A percentile compares a stretch with the other conserved stretches of the same genome.
Conservation (phyloP, 2,797 vertebrate species). For the Epinephelus coioides region DNA sequence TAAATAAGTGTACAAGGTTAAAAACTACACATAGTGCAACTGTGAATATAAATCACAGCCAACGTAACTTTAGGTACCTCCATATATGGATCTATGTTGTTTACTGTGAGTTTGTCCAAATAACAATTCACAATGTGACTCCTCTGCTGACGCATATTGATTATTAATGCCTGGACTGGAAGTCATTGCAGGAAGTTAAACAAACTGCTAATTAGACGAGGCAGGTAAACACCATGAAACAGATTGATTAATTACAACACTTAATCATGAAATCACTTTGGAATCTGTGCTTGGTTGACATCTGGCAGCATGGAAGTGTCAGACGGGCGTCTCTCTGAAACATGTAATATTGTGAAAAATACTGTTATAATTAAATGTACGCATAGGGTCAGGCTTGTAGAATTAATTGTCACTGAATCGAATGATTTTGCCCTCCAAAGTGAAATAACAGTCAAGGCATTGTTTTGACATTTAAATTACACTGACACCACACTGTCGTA, state of each 20-base stretch:
- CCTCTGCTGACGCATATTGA: neutral
- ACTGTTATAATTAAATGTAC: slow-evolving; percentile 26
- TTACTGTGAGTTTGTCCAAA: too few relatives aligned
- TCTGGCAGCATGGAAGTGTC: neutral
- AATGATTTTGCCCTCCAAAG: slow-evolving; percentile 52
- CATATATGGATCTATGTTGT: too few relatives aligned
- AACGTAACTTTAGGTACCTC: too few relatives aligned
- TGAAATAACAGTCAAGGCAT: slow-evolving; percentile 42
- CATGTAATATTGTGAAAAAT: slow-evolving; percentile 6
- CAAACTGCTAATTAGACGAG: slow-evolving; percentile 9
- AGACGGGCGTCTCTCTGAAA: neutral
- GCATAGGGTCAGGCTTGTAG: slow-evolving; percentile 15
- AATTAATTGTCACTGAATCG: slow-evolving; percentile 41
- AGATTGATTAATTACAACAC: slow-evolving; percentile 8
- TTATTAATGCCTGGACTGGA: neutral
- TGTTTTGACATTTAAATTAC: slow-evolving; percentile 68
- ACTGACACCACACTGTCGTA: slow-evolving; percentile 25
- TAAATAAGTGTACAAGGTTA: too few relatives aligned
- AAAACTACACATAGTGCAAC: too few relatives aligned
- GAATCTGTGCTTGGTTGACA: neutral
- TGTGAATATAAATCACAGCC: too few relatives aligned
- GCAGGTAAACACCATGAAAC: slow-evolving; percentile 11
- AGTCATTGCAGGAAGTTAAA: neutral
- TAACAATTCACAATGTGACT: too few relatives aligned
- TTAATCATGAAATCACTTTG: slow-evolving; percentile 15